Conservation (phyloP, 2,113 vertebrate genomes). For the Gymnarchus niloticus region DNA sequence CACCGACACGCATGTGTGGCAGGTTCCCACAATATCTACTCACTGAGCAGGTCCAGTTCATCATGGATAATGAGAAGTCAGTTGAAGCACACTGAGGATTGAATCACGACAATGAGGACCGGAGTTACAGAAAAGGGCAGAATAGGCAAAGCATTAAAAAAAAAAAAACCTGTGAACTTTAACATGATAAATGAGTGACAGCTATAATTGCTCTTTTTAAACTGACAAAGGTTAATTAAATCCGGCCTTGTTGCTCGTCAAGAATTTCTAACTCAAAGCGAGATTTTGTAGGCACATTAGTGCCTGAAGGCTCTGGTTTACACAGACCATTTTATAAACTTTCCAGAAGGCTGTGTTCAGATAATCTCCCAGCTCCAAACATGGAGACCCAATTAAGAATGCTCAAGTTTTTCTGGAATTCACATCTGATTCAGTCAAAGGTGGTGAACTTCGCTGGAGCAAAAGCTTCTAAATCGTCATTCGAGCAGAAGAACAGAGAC, state of each 20-base stretch:
- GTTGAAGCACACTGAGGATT: not conserved
- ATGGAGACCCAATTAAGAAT: not conserved
- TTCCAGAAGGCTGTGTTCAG: not conserved
- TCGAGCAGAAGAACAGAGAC: not conserved
- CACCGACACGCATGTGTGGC: not conserved
- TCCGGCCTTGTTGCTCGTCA: not conserved
- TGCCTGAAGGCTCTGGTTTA: not conserved
- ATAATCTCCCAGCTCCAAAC: not conserved
- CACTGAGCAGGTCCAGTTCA: not conserved
- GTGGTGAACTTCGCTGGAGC: not conserved
- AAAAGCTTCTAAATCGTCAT: not conserved
- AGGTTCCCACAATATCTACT: not conserved
- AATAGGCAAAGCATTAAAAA: not conserved
- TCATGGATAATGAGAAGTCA: not conserved
- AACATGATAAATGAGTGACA: slow-evolving; percentile 1
- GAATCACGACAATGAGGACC: not conserved
- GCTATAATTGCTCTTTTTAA: not conserved
- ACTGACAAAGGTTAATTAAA: slow-evolving; percentile 13
- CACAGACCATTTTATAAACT: not conserved
- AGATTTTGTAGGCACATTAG: not conserved
- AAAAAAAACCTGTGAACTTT: slow-evolving; percentile 10
- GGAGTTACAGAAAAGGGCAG: not conserved
- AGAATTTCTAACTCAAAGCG: not conserved
- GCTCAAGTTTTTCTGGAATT: not conserved
- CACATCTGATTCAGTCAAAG: not conserved